phyloP scores from a whole-genome alignment of 2,888 invertebrate genomes.

The Ichneumoninae sp. region DNA sequence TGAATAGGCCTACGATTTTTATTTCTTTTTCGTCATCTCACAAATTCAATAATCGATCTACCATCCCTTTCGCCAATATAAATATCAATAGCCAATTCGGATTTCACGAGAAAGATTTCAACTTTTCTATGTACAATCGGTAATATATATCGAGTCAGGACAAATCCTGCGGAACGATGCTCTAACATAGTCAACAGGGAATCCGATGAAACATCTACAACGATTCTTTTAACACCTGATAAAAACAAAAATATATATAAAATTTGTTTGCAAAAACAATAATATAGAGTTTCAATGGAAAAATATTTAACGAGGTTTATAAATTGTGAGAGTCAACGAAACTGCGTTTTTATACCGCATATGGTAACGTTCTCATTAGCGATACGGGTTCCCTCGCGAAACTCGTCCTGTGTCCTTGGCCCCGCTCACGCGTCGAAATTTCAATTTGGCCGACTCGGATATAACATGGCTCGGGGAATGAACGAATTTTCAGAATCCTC shows the following conservation, averaged over 20 bases:
- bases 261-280: slow-evolving; percentile 1
- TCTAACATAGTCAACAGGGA: slow-evolving; percentile 19
- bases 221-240: not conserved
- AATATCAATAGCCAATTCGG: slow-evolving; percentile 19
- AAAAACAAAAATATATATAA: not conserved
- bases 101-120: slow-evolving; percentile 7
- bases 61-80: not conserved
- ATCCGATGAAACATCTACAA: not conserved
- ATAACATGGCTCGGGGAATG: not conserved
- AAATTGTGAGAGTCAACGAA: slow-evolving; percentile 15
- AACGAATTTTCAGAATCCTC: slow-evolving; percentile 7
- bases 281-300: not conserved
- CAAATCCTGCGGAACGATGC: slow-evolving; percentile 3
- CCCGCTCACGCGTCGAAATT: slow-evolving; percentile 5
- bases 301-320: slow-evolving; percentile 12
- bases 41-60: not conserved
- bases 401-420: slow-evolving; percentile 35
- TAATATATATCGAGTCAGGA: slow-evolving; percentile 34
- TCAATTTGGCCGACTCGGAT: not conserved
- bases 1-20: not conserved
- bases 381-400: slow-evolving; percentile 1
- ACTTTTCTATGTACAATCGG: slow-evolving; percentile 47
- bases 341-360: slow-evolving; percentile 6
- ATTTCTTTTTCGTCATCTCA: not conserved
- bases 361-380: slow-evolving; percentile 27